Evolutionary conservation across 2,113 vertebrate species (phyloP), one percentile per base, ranked within the genome.

Genomic region (Amphiprion ocellaris): DNA sequence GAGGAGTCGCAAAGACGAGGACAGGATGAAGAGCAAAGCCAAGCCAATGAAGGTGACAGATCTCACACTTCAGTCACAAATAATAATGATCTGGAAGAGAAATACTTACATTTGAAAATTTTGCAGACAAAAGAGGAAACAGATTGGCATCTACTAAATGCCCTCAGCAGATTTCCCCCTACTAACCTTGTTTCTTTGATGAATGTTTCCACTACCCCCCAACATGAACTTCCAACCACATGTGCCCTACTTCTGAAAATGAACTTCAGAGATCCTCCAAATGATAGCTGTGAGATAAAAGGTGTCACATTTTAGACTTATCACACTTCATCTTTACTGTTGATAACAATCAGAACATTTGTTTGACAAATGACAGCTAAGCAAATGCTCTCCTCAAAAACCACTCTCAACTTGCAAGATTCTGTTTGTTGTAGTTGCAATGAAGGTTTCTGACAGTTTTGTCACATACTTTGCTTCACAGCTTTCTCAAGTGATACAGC

Each of bases 1-100:
- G 90, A 97, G 95, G 91, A 95, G 89, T 82, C 95, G 92, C 86
- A 96, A 95, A 88, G 96, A 97, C 30, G 95, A 93, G 72, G 97
- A 97, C 5, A 77, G 81, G 78, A 87, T 76, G 17, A 92, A 89
- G 14, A 85, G 64, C 83, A 94, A 84, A 68, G 54, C 84, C 50
- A 94, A 81, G 55, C 62, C 89, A 12, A 1, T 23, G 16, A 94
- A 93, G 93, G 94, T 95, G 65, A 37, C 0, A 9, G 16, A 21
- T 24, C 44, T 12, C 5, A 50, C 17, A 4, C 49, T 19, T 5
- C 17, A 50, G 49, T 16, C 46, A 50, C 11, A 44, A 44, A 15
- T 12, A 15, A 44, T 14, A 44, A 14, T 15, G 41, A 12, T 12
- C 14, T 14, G 41, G 11, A 44, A 44, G 14, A 44, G 8, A 44